phyloP scores from a whole-genome alignment of 2,797 vertebrate species.

The Poecilia wingei region DNA sequence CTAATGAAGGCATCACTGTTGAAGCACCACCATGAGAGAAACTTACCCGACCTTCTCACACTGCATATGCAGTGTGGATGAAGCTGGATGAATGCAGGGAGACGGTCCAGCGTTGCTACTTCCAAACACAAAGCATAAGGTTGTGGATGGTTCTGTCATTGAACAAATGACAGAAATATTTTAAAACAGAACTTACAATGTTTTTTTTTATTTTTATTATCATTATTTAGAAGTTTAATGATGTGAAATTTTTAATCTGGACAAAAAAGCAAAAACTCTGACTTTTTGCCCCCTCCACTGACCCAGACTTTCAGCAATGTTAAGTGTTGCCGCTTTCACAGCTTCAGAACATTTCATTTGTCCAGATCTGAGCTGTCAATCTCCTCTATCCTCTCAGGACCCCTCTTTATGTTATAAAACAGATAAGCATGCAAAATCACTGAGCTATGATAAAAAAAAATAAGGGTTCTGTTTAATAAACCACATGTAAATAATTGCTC shows the following conservation, averaged over 20 bases:
- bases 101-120: background rate
- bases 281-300: slow-evolving; percentile 1
- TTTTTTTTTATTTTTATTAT: background rate
- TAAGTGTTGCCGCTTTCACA: slow-evolving; percentile 49
- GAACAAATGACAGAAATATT: background rate
- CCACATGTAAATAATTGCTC: slow-evolving; percentile 78
- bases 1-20: background rate
- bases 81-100: too few relatives aligned
- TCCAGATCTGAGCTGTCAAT: slow-evolving; percentile 58
- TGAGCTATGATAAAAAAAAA: slow-evolving; percentile 50
- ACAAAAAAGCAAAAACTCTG: background rate
- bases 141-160: background rate
- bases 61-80: background rate
- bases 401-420: slow-evolving; percentile 59
- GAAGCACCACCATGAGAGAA: background rate
- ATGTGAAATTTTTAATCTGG: background rate
- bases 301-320: slow-evolving; percentile 31
- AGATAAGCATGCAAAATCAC: slow-evolving; percentile 70
- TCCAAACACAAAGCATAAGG: background rate
- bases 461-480: slow-evolving; percentile 67
- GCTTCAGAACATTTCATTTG: slow-evolving; percentile 43
- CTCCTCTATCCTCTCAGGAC: slow-evolving; percentile 55
- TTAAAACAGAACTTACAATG: background rate
- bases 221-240: background rate
- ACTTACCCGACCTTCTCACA: background rate